Percentiles rank a stretch among this genome's conserved stretches.
Conservation (phyloP, 2,113 vertebrate species). For the Cervus canadensis region DNA sequence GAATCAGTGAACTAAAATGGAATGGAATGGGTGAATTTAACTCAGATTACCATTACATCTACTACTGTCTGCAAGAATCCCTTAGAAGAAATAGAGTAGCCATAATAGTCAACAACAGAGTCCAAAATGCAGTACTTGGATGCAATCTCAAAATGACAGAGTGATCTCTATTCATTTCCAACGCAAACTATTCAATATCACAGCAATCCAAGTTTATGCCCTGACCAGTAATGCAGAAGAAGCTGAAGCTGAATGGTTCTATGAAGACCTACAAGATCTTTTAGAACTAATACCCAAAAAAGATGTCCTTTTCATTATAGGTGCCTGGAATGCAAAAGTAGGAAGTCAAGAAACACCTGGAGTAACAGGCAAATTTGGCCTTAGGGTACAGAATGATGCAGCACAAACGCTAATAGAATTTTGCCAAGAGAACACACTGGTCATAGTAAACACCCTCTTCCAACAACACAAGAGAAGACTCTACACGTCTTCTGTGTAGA, state of each 20-base stretch:
- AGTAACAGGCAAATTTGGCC: not conserved
- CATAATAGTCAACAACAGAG: not conserved
- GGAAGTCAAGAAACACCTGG: not conserved
- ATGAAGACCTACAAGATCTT: not conserved
- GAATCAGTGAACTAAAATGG: not conserved
- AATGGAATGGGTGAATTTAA: not conserved
- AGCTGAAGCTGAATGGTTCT: not conserved
- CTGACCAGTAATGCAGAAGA: not conserved
- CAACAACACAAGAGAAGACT: not conserved
- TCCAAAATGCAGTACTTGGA: fast-evolving
- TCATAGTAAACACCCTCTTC: not conserved
- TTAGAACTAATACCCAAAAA: not conserved
- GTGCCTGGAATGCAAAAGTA: not conserved
- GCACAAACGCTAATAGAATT: not conserved
- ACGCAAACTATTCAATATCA: not conserved
- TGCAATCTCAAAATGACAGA: not conserved
- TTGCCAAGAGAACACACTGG: not conserved
- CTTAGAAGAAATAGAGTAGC: not conserved
- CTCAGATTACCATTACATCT: not conserved
- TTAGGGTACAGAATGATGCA: not conserved
- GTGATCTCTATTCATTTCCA: not conserved
- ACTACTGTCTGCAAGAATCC: not conserved
- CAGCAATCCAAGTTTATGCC: not conserved
- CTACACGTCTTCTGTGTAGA: not conserved
- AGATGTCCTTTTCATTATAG: not conserved